Conservation (phyloP, 2,888 invertebrate species). For the Drosophila mimetica region DNA sequence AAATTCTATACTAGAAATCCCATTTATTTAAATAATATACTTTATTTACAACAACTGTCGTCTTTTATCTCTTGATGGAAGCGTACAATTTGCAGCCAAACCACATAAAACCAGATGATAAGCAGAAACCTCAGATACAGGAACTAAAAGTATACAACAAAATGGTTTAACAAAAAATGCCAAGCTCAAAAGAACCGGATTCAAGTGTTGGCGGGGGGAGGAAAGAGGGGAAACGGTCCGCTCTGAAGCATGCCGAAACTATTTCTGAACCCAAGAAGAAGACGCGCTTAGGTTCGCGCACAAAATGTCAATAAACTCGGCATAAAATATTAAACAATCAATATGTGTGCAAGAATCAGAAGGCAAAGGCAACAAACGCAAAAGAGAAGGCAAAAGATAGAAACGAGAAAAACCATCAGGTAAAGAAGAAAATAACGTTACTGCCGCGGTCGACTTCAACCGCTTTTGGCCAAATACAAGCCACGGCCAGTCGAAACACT, state of each 20-base stretch:
- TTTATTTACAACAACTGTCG: too few species aligned
- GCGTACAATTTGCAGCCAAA: not conserved
- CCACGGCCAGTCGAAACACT: conserved; percentile 6
- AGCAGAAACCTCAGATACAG: conserved; percentile 9
- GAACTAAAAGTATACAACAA: conserved; percentile 7
- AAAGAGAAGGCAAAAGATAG: conserved; percentile 43
- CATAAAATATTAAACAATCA: conserved; percentile 65
- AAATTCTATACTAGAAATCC: too few species aligned
- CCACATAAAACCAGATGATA: conserved; percentile 16
- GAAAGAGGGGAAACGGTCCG: conserved; percentile 1
- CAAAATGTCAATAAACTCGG: conserved; percentile 77
- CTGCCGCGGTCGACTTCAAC: conserved; percentile 45
- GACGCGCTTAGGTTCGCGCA: conserved; percentile 38
- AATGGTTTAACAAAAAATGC: conserved; percentile 7
- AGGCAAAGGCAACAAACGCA: conserved; percentile 37
- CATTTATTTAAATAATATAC: too few species aligned
- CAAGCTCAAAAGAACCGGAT: conserved; percentile 37
- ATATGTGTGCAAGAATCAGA: conserved; percentile 41
- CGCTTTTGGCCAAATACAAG: conserved; percentile 47
- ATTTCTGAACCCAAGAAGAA: conserved; percentile 41
- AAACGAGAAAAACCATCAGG: conserved; percentile 47
- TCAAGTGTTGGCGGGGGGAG: conserved; percentile 1
- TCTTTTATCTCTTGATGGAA: not conserved
- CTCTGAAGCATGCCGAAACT: conserved; percentile 61
- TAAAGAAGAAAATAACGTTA: conserved; percentile 62